These are phyloP conservation scores for Lutjanus argentimaculatus DNA, from an alignment of 2,797 vertebrate species.

Conservation along the genomic window DNA sequence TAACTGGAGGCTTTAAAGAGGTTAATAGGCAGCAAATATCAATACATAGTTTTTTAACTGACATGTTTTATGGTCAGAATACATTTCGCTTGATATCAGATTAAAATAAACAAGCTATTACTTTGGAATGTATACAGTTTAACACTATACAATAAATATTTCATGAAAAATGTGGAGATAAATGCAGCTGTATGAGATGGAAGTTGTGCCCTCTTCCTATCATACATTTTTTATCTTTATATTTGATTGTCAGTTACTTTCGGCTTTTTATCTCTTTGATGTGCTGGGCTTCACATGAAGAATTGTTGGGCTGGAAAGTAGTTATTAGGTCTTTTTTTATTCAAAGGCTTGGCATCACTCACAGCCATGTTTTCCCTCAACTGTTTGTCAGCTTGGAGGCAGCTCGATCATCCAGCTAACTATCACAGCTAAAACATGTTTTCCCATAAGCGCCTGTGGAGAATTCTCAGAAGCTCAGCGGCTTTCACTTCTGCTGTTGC, in stretches of 20 bases:
- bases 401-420: conserved; percentile 48
- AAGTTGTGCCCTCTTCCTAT: conserved; percentile 17
- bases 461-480: conserved; percentile 57
- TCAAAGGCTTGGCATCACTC: conserved; percentile 37
- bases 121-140: conserved; percentile 18
- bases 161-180: conserved; percentile 7
- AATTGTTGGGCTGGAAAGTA: conserved; percentile 8
- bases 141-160: conserved; percentile 18
- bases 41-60: conserved; percentile 16
- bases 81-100: conserved; percentile 11
- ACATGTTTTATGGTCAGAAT: conserved; percentile 13
- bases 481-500: conserved; percentile 25
- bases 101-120: conserved; percentile 13
- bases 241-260: conserved; percentile 24
- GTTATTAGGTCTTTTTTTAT: conserved; percentile 1
- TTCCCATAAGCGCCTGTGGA: conserved; percentile 50
- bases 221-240: conserved; percentile 21
- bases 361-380: conserved; percentile 35
- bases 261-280: conserved; percentile 34
- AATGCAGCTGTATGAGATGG: conserved; percentile 14
- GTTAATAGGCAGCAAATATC: conserved; percentile 57
- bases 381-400: conserved; percentile 59
- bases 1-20: conserved; percentile 55
- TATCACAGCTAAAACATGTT: conserved; percentile 60
- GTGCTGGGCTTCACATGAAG: conserved; percentile 24